Evolutionary conservation across 2,113 vertebrate genomes (phyloP).

Genomic region (Enhydra lutris): DNA sequence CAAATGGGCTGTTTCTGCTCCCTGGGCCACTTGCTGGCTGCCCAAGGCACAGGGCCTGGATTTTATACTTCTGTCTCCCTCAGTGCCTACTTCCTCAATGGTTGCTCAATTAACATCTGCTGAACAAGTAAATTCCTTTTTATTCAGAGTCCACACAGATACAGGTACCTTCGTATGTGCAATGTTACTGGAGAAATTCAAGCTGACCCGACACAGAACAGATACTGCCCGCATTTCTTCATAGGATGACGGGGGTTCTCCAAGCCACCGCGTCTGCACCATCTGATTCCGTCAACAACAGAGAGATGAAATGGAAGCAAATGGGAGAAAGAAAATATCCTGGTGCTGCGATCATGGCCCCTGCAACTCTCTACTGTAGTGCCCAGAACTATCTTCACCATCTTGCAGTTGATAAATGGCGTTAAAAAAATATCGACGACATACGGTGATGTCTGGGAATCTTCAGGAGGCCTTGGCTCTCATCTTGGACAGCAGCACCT

Average conservation of each 20-base stretch:
- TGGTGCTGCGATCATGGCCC: constrained; percentile 52
- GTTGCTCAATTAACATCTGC: constrained; percentile 41
- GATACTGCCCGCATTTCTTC: background rate
- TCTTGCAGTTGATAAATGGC: constrained; percentile 32
- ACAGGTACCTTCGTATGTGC: constrained; percentile 36
- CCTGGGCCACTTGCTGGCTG: background rate
- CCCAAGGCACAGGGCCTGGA: background rate
- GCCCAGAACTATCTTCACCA: constrained; percentile 63
- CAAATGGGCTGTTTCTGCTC: background rate
- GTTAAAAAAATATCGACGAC: constrained; percentile 24
- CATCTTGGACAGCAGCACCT: constrained; percentile 93
- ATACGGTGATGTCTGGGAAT: background rate
- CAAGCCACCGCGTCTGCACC: background rate
- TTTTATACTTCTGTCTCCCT: background rate
- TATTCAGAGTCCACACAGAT: constrained; percentile 59
- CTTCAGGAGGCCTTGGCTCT: constrained; percentile 86
- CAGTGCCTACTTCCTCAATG: background rate
- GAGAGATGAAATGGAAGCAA: constrained; percentile 60
- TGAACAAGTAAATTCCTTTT: constrained; percentile 62
- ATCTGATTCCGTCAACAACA: background rate
- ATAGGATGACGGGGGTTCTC: background rate
- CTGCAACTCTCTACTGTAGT: constrained; percentile 56
- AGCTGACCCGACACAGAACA: background rate
- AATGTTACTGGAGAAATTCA: constrained; percentile 38
- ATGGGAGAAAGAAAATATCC: constrained; percentile 59